Evolutionary conservation across 2,888 invertebrate species (phyloP), one percentile per base, ranked within the genome.

Genomic region (Cecidostiba fungosa): DNA sequence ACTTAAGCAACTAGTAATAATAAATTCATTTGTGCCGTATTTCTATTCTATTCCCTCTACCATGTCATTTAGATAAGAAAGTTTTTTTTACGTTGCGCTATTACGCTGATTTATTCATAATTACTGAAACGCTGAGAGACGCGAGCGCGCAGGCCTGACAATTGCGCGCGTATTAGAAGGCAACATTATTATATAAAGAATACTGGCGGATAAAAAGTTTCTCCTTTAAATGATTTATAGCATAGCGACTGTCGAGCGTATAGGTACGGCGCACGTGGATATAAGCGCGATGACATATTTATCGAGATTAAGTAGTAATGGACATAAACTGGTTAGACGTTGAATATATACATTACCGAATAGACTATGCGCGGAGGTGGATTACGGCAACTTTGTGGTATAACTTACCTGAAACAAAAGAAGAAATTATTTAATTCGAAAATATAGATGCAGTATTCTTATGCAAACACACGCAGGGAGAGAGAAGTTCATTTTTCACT

Each of bases 391-490:
- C 43, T 70, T 19, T 59, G 32, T 1, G 0, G 16, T 59, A 80
- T n/a, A n/a, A n/a, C 85, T 86, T 83, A 86, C 85, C 85, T 83
- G 36, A 78, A 82, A 80, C 82, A 77, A 50, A 62, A 78, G 43
- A 77, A 69, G 12, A 54, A 12, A 77, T 50, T 43, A 50, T 54
- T 73, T 19, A 32, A 59, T 59, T n/a, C 1, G n/a, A 59, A n/a
- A 4, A 54, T 5, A 54, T 16, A 54, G 1, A 19, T 8, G 12
- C 47, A 3, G 14, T 50, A 16, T 50, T 3, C 10, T 50, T 10
- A 14, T 1, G 16, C 47, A 39, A 0, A 39, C 32, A 32, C 32
- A 32, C 32, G 32, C 6, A 8, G 0, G 8, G 4, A 54, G n/a
- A 6, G 1, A n/a, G 39, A 54, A 59, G 66, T 39, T 78, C 26